phyloP scores from a whole-genome alignment of 2,888 invertebrate genomes.

The Seira sanloemensis region DNA sequence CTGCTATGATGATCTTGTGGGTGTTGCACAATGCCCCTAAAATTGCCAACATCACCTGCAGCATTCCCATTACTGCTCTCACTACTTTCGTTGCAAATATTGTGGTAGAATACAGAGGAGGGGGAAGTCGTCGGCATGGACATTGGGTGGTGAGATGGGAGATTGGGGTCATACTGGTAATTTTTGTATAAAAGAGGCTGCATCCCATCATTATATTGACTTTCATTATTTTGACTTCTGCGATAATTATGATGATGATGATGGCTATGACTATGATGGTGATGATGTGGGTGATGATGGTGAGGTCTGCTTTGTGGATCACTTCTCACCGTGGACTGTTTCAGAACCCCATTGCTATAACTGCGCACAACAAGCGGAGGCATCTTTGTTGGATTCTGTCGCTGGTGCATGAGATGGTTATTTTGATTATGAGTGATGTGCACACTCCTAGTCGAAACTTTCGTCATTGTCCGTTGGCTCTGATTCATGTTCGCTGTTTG shows the following conservation, averaged over 20 bases:
- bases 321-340: conserved; percentile 25
- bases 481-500: conserved; percentile 22
- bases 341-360: conserved; percentile 37
- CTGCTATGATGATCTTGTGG: neutral
- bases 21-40: neutral
- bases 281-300: neutral
- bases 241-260: conserved; percentile 5
- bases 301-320: neutral
- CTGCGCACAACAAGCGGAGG: conserved; percentile 45
- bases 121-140: conserved; percentile 46
- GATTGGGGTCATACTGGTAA: neutral
- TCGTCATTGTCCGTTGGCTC: conserved; percentile 11
- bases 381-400: neutral
- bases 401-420: neutral
- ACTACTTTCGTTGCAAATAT: neutral
- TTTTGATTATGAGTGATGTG: conserved; percentile 1
- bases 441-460: neutral
- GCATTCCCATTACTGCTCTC: neutral
- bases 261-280: neutral
- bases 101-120: conserved; percentile 15
- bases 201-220: neutral
- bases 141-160: conserved; percentile 12
- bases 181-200: conserved; percentile 22
- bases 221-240: conserved; percentile 3
- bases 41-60: neutral